These are phyloP conservation scores for Platyrinchus mystaceus DNA, from an alignment of 2,797 vertebrate genomes.

Conservation along the genomic window DNA sequence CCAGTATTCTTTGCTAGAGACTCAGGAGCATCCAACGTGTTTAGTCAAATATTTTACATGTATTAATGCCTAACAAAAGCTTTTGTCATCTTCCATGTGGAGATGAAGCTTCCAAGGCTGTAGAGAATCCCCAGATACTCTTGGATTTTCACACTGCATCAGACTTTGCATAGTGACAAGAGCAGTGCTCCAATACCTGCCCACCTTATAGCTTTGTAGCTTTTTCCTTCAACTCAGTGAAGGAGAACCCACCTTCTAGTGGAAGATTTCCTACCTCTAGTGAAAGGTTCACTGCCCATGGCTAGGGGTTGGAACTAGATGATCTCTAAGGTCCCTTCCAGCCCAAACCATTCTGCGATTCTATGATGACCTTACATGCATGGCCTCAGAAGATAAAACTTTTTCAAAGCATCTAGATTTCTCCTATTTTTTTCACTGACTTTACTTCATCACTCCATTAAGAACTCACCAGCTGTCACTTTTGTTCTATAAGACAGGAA, in stretches of 20 bases:
- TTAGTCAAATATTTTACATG: neutral
- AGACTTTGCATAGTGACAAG: neutral
- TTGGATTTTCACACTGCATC: neutral
- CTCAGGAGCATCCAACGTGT: neutral
- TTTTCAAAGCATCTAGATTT: neutral
- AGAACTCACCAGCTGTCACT: neutral
- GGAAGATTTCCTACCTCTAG: neutral
- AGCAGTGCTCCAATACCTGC: neutral
- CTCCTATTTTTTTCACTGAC: neutral
- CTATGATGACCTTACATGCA: neutral
- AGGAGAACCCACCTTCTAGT: neutral
- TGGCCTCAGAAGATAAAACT: neutral
- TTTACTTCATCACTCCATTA: neutral
- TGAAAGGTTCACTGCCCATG: neutral
- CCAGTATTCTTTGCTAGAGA: neutral
- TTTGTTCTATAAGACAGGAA: neutral
- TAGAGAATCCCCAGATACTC: neutral
- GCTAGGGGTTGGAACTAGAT: neutral
- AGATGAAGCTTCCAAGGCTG: neutral
- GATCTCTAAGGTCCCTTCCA: neutral
- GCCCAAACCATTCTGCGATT: neutral
- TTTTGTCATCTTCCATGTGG: neutral
- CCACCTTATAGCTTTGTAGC: neutral
- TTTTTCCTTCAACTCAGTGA: neutral
- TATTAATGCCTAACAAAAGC: neutral